Percentiles rank a stretch among this genome's conserved stretches.
Conservation (phyloP, 2,888 invertebrate genomes). For the Trichopoda pennipes region DNA sequence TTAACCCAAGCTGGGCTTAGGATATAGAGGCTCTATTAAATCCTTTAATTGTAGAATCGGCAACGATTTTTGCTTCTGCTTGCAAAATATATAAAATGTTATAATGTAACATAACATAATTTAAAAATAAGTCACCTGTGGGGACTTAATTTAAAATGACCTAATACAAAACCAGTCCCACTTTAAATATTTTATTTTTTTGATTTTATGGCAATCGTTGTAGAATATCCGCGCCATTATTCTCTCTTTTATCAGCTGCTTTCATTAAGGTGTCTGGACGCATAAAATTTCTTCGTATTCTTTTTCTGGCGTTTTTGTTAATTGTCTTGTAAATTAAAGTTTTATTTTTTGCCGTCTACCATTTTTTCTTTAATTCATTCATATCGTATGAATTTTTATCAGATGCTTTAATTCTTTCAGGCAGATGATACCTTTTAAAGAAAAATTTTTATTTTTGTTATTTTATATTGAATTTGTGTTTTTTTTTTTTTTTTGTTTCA, state of each 20-base stretch:
- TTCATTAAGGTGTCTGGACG: conserved; percentile 77
- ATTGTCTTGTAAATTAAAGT: conserved; percentile 78
- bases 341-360: conserved; percentile 49
- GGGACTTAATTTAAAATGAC: no score
- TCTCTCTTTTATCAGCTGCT: conserved; percentile 76
- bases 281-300: conserved; percentile 66
- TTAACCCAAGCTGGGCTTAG: no score
- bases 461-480: no score
- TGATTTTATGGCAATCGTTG: conserved; percentile 36
- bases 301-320: conserved; percentile 71
- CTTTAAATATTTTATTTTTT: background rate
- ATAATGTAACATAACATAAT: no score
- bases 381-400: conserved; percentile 36
- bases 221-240: conserved; percentile 70
- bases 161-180: no score
- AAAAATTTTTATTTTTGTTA: conserved; percentile 38
- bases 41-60: no score
- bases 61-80: no score
- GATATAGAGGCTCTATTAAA: no score
- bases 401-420: conserved; percentile 43
- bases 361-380: conserved; percentile 28
- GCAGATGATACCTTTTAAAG: conserved; percentile 31
- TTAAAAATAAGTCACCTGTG: no score
- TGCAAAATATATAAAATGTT: no score
- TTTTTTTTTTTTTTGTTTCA: conserved; percentile 28